These are phyloP conservation scores for Patagioenas fasciata DNA, from an alignment of 2,113 vertebrate genomes.

Conservation along the genomic window DNA sequence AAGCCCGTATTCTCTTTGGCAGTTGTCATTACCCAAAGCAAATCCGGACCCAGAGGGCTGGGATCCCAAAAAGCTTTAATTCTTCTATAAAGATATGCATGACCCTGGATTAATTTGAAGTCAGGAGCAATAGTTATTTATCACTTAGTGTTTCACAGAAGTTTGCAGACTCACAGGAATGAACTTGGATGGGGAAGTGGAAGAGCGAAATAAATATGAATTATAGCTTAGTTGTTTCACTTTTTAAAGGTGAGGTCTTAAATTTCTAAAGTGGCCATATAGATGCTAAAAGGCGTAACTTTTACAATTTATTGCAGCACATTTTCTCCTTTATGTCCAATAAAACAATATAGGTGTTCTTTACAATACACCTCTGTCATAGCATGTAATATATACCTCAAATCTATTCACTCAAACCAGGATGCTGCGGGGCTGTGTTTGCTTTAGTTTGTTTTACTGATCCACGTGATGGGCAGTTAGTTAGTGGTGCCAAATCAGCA, in stretches of 20 bases:
- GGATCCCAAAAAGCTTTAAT: not conserved
- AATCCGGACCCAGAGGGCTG: not conserved
- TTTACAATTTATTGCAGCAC: slow-evolving; percentile 14
- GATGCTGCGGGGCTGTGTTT: not conserved
- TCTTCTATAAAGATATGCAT: not conserved
- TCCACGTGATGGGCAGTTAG: not conserved
- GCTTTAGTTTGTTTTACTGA: not conserved
- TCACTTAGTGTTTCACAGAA: not conserved
- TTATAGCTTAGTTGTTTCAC: not conserved
- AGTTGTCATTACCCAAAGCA: not conserved
- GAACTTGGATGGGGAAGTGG: not conserved
- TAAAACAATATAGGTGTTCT: slow-evolving; percentile 2
- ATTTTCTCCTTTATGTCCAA: slow-evolving; percentile 22
- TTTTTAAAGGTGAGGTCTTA: slow-evolving; percentile 21
- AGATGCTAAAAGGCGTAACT: not conserved
- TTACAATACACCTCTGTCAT: not conserved
- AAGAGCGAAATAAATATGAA: slow-evolving; percentile 1
- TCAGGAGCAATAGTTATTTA: not conserved
- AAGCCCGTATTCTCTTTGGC: not conserved
- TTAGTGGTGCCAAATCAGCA: not conserved
- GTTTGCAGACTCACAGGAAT: not conserved
- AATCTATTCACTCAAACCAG: not conserved
- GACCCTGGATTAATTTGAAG: not conserved
- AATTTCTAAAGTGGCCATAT: slow-evolving; percentile 9
- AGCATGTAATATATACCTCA: not conserved